Percentiles rank a stretch among this genome's conserved stretches.
phyloP scores from a whole-genome alignment of 1,140 invertebrate species.

The Hesperophylax magnus region DNA sequence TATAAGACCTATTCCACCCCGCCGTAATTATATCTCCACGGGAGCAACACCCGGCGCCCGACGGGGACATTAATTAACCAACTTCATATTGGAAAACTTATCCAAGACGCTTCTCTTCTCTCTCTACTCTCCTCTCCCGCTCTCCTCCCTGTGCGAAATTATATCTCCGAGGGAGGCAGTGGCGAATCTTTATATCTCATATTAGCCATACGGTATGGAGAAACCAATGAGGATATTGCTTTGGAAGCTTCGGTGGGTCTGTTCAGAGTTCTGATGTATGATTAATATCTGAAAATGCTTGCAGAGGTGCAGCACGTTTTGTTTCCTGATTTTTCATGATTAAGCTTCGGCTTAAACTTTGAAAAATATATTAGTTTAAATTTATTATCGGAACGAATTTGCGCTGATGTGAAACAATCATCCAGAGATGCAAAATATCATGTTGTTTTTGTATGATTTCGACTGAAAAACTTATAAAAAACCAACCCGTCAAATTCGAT shows the following conservation, averaged over 20 bases:
- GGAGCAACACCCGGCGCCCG: constrained; percentile 31
- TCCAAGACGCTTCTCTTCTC: constrained; percentile 9
- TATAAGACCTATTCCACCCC: constrained; percentile 4
- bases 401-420: too few relatives aligned
- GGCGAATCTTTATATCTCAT: neutral
- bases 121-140: too few relatives aligned
- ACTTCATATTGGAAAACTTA: constrained; percentile 58
- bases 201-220: neutral
- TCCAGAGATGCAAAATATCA: too few relatives aligned
- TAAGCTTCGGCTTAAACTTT: too few relatives aligned
- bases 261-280: neutral
- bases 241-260: neutral
- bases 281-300: too few relatives aligned
- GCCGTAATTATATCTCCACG: constrained; percentile 33
- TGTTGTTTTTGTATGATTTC: too few relatives aligned
- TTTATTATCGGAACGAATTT: too few relatives aligned
- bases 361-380: too few relatives aligned
- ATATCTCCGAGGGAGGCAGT: neutral
- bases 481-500: too few relatives aligned
- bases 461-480: too few relatives aligned
- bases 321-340: too few relatives aligned
- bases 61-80: constrained; percentile 57
- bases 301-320: too few relatives aligned
- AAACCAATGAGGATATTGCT: neutral
- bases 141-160: neutral